Conservation (phyloP, 2,888 invertebrate genomes). For the Scaptomyza parva region DNA sequence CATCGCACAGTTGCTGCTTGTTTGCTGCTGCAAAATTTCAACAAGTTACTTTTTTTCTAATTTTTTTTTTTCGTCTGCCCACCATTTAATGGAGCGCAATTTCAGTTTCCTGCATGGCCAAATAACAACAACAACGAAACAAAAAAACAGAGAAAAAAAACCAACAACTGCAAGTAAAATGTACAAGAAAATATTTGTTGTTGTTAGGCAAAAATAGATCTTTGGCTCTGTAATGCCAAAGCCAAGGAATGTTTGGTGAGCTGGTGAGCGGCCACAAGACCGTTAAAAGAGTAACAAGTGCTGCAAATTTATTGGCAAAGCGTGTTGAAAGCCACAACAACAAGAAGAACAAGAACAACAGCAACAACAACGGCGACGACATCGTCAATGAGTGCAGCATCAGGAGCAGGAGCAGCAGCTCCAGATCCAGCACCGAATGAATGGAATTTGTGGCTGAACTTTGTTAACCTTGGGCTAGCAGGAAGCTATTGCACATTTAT, state of each 20-base stretch:
- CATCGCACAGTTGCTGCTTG: constrained; percentile 59
- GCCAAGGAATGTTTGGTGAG: constrained; percentile 55
- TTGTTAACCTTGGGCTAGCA: constrained; percentile 72
- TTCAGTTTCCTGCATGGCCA: constrained; percentile 72
- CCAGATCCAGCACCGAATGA: constrained; percentile 62
- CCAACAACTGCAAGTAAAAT: constrained; percentile 46
- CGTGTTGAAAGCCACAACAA: constrained; percentile 70
- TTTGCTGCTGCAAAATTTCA: constrained; percentile 53
- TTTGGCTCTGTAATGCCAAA: constrained; percentile 61
- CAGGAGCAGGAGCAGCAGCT: constrained; percentile 16
- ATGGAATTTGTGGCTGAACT: constrained; percentile 75
- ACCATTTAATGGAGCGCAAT: constrained; percentile 72
- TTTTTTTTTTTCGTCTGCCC: constrained; percentile 32
- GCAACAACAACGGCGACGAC: constrained; percentile 50
- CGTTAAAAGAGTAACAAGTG: constrained; percentile 79
- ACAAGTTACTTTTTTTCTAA: constrained; percentile 55
- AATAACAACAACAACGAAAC: constrained; percentile 29
- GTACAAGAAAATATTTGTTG: constrained; percentile 78
- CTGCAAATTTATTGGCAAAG: constrained; percentile 78
- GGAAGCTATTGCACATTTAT: constrained; percentile 69
- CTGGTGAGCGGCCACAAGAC: constrained; percentile 57
- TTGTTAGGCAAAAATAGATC: constrained; percentile 72
- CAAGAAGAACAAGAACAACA: no score
- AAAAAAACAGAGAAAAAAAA: constrained; percentile 29
- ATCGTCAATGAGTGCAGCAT: constrained; percentile 65